Percentiles rank a stretch among this genome's conserved stretches.
Evolutionary conservation across 53 echinoderm and acorn worm genomes (phyloP).

Genomic region (Echinarachnius parma): DNA sequence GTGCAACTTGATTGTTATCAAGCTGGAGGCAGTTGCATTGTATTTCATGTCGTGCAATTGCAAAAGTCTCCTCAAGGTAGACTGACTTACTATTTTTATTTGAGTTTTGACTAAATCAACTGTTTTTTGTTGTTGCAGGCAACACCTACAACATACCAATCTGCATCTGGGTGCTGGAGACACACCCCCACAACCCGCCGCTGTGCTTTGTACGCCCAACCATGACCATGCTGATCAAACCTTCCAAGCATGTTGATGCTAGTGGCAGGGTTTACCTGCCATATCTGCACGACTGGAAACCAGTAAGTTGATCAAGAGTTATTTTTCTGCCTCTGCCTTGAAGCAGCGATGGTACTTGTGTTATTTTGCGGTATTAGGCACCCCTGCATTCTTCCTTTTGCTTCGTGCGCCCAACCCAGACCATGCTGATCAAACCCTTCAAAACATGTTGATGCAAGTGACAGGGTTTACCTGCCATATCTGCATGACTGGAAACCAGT

Average conservation of each 20-base stretch:
- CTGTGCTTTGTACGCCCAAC: constrained; percentile 90
- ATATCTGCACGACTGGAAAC: constrained; percentile 94
- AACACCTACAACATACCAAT: constrained; percentile 87
- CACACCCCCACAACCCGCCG: constrained; percentile 92
- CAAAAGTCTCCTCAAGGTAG: no score
- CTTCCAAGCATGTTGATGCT: constrained; percentile 81
- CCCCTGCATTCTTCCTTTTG: constrained; percentile 85
- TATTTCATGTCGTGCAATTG: no score
- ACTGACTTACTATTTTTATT: no score
- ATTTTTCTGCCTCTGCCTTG: not conserved
- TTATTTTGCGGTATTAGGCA: constrained; percentile 36
- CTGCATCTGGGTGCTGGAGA: constrained; percentile 90
- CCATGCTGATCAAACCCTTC: constrained; percentile 88
- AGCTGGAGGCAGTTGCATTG: no score
- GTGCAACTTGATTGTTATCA: no score
- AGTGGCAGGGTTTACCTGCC: constrained; percentile 85
- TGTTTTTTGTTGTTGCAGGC: no score
- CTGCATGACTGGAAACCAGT: constrained; percentile 97
- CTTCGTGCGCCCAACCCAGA: constrained; percentile 82
- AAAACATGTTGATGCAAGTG: constrained; percentile 80
- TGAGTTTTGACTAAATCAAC: no score
- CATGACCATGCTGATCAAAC: constrained; percentile 80
- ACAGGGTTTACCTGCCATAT: constrained; percentile 82
- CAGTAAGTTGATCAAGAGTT: constrained; percentile 75
- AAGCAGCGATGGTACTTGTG: not conserved